Evolutionary conservation across 2,888 invertebrate genomes (phyloP), one percentile per base, ranked within the genome.

Genomic region (Himalopsyche tibetana): DNA sequence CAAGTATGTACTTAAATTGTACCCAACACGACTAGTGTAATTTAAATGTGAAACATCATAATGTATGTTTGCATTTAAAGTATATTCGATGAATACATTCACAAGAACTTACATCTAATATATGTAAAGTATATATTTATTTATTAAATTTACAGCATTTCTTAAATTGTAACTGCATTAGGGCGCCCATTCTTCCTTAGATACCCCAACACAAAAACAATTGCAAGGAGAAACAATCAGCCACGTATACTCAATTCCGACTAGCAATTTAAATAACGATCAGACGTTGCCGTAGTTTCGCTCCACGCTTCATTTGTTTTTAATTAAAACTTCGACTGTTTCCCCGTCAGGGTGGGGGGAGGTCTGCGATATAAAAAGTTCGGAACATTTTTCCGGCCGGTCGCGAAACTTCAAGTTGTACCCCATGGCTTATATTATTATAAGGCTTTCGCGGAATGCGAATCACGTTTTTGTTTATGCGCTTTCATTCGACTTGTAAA

Each of bases 401-500:
- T 28, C 63, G 82, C 45, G 45, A 19, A 28, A 19, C 80, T 38
- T 80, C 8, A 80, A 80, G 38, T 80, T 82, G 40, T 51, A 17
- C 82, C 82, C 82, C 51, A 45, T 19, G 80, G 80, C 40, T 82
- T 81, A 69, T 45, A 84, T 42, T 69, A 84, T 79, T 84, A 42
- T n/a, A 63, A 63, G 63, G 80, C 80, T 42, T n/a, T 42, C 55
- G 55, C 12, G 55, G 83, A 74, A 88, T 88, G 82, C 88, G 86
- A 86, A 83, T 88, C 88, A 88, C 86, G 88, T 86, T 79, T 82
- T 85, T 83, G 85, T 86, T 87, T 86, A 88, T 88, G 86, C 87
- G 83, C 86, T 84, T 85, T 82, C 74, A 81, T 83, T 82, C 82
- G 84, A 74, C 81, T 82, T 84, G 79, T 83, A 82, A 84, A 85